Base-by-base conservation (phyloP, 1,140 invertebrate species). In the Sinella curviseta region DNA sequence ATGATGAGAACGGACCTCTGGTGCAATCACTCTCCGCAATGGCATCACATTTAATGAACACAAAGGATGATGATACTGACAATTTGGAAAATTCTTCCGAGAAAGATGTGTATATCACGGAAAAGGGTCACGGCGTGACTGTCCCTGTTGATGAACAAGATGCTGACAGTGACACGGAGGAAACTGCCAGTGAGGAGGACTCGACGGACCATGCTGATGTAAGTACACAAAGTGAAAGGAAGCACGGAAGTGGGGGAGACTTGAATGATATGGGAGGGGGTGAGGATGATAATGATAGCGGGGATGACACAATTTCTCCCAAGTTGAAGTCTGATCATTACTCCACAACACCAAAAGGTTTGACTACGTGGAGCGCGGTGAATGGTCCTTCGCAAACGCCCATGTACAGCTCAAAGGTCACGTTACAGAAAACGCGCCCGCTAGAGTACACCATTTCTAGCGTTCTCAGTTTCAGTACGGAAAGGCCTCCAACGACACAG, bases 331-430 rank as follows among this genome's bases (percentile, higher is more conserved):
- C 76, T n/a, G 76, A 65, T 39, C 48, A 35, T 65, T 35, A 36
- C 31, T 55, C 81, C 33, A 81, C 83, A 28, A 82, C 83, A 17
- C 83, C 83, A 0, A 84, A 84, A 78, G 83, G 83, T 17, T 57
- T 84, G 48, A 82, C 81, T 20, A 84, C 83, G 4, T 84, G 83
- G 83, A 84, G 83, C 70, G 83, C 76, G 1, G 80, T 84, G 1
- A 79, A 81, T 26, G 76, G 54, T 26, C 67, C 78, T 26, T 54
- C 55, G 26, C 60, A 60, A 33, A 33, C 74, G 0, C 31, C 33
- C 3, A 60, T 60, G 33, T 75, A 48, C 24, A 74, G 24, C 39
- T 57, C 65, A 33, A 83, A 81, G 76, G 83, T 78, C 17, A 73
- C 81, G 4, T 65, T 77, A 20, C 78, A 81, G 48, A 79, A 78